Evolutionary conservation across 2,113 vertebrate genomes (phyloP).

Genomic region (Gambusia affinis): DNA sequence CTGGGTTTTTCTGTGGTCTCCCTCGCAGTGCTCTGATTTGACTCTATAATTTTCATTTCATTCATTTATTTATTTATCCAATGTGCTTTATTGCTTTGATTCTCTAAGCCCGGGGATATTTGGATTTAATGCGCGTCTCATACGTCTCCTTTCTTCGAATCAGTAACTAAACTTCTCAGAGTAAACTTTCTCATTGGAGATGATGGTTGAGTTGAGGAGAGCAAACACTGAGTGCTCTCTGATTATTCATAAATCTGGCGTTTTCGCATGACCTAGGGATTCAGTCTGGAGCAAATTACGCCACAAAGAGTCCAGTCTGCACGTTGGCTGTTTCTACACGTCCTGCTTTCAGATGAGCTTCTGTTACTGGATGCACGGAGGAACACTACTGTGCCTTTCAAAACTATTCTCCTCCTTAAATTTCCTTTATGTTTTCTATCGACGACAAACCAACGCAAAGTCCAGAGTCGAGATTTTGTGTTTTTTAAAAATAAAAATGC

Average conservation of each 20-base stretch:
- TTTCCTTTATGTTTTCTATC: not conserved
- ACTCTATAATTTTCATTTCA: constrained; percentile 62
- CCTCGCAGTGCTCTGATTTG: constrained; percentile 50
- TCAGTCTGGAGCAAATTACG: constrained; percentile 40
- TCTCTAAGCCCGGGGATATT: constrained; percentile 68
- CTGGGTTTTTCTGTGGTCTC: constrained; percentile 61
- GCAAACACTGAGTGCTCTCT: constrained; percentile 70
- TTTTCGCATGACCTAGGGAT: constrained; percentile 42
- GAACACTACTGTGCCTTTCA: constrained; percentile 4
- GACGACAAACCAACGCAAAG: not conserved
- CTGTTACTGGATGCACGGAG: not conserved
- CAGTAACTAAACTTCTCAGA: constrained; percentile 67
- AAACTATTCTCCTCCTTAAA: not conserved
- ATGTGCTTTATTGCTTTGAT: constrained; percentile 69
- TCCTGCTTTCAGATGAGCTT: constrained; percentile 28
- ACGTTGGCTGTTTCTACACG: constrained; percentile 28
- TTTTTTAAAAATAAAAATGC: not conserved
- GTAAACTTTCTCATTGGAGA: constrained; percentile 77
- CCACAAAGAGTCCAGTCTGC: constrained; percentile 11
- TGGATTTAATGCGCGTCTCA: constrained; percentile 75
- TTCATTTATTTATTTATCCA: constrained; percentile 75
- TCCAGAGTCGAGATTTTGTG: not conserved
- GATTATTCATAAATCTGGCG: constrained; percentile 68
- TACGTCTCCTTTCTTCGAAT: constrained; percentile 71
- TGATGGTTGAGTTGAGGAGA: constrained; percentile 83